Base-by-base conservation (phyloP, 2,797 vertebrate genomes). In the Hafferia zeledoni region DNA sequence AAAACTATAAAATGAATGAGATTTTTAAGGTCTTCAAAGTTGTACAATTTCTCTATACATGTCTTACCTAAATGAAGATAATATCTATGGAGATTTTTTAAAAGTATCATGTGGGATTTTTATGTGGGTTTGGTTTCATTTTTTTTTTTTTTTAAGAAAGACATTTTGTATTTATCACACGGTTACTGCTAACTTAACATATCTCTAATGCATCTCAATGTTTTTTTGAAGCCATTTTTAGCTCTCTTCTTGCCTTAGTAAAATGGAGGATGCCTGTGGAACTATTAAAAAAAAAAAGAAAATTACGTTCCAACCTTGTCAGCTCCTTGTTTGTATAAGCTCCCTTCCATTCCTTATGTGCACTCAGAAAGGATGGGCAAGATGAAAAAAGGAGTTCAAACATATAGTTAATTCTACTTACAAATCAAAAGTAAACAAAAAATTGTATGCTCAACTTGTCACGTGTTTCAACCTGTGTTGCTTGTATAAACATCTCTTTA, bases 101-200 rank as follows among this genome's bases (percentile, higher is more conserved):
- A 13, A 4, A 27, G 33, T 19, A 25, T 11, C 0, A 2, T 43
- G 1, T 4, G 2, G 2, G 2, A 47, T 43, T 57, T 22, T 30
- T 13, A 10, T 25, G 27, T 49, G 24, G 3, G 8, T 25, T 28
- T 50, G n/a, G n/a, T n/a, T n/a, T n/a, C n/a, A n/a, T n/a, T n/a
- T n/a, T n/a, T n/a, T 3, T 50, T 11, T 53, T 56, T 69, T 75
- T 31, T 7, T 3, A 49, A 47, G 30, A 69, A 74, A 50, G 2
- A 14, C 2, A 37, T 30, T 31, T 87, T 80, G 1, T 12, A n/a
- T 53, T 65, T 79, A 27, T 79, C 11, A 23, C 3, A 7, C 39
- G 5, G 10, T 59, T 65, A 30, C 59, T 69, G 10, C 4, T 87
- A 70, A 43, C 7, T 74, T 69, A 50, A 3, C 25, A 7, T 43